Conservation (phyloP, 1,140 invertebrate species). For the Aphis gossypii region DNA sequence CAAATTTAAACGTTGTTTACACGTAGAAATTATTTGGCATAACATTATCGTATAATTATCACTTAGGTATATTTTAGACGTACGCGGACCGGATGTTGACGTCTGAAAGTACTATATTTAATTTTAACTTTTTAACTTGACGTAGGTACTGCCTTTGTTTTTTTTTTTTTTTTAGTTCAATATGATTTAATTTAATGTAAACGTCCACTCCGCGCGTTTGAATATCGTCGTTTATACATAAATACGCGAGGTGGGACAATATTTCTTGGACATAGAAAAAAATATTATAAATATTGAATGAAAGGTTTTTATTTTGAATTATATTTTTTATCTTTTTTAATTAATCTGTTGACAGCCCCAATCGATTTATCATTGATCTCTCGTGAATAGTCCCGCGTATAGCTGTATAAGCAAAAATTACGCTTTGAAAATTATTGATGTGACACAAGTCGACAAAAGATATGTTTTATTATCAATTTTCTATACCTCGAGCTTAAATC, state of each 20-base stretch:
- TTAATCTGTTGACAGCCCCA: neutral
- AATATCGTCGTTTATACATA: neutral
- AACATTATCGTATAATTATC: neutral
- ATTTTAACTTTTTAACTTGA: slow-evolving; percentile 8
- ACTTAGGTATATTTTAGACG: neutral
- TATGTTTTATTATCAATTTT: neutral
- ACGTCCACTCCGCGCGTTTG: neutral
- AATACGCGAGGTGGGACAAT: neutral
- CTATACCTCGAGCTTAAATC: no score
- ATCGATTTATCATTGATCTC: neutral
- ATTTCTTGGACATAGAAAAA: neutral
- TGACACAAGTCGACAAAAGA: no score
- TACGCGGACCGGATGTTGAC: neutral
- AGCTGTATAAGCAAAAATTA: neutral
- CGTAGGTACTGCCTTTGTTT: neutral
- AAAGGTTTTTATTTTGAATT: neutral
- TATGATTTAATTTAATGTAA: neutral
- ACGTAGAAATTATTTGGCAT: neutral
- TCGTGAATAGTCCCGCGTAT: neutral
- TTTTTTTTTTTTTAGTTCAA: neutral
- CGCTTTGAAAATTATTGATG: neutral
- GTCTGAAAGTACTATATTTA: neutral
- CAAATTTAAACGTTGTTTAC: neutral
- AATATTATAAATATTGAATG: neutral
- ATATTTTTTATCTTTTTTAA: neutral